These are phyloP conservation scores for Pyrocephalus nanus DNA, from an alignment of 2,797 vertebrate genomes.

Conservation along the genomic window DNA sequence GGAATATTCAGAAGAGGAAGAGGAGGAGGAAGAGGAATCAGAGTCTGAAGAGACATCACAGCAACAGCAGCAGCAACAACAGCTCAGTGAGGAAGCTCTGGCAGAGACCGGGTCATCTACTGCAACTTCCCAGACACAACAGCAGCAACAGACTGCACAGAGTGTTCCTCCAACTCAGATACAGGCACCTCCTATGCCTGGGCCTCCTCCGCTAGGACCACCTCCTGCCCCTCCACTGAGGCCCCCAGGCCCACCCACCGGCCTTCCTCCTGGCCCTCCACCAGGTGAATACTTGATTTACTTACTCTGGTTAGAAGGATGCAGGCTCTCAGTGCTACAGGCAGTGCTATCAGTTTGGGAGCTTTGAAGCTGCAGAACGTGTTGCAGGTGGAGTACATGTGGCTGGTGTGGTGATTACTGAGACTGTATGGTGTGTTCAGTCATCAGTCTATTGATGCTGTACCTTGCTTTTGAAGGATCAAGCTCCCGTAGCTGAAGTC, in stretches of 20 bases:
- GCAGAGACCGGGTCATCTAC: constrained; percentile 68
- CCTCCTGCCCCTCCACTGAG: constrained; percentile 93
- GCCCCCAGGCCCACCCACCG: constrained; percentile 93
- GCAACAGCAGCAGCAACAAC: constrained; percentile 54
- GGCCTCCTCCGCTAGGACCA: constrained; percentile 92
- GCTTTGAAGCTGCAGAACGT: neutral
- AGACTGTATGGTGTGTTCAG: neutral
- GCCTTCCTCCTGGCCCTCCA: constrained; percentile 93
- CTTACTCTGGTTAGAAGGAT: neutral
- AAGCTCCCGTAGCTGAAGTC: neutral
- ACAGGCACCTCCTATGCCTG: constrained; percentile 91
- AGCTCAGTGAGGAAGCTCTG: constrained; percentile 79
- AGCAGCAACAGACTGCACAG: constrained; percentile 71
- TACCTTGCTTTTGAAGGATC: neutral
- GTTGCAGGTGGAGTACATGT: neutral
- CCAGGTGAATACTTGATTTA: constrained; percentile 79
- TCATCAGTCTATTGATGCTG: neutral
- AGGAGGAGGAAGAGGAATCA: constrained; percentile 83
- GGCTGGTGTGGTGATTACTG: neutral
- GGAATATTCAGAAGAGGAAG: constrained; percentile 81
- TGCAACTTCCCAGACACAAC: constrained; percentile 63
- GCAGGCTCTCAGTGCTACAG: neutral
- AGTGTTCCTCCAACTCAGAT: constrained; percentile 83
- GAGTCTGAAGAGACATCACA: constrained; percentile 87
- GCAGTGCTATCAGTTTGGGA: neutral